Evolutionary conservation across 2,113 vertebrate genomes (phyloP), one percentile per base, ranked within the genome.

Genomic region (Rafetus swinhoei): DNA sequence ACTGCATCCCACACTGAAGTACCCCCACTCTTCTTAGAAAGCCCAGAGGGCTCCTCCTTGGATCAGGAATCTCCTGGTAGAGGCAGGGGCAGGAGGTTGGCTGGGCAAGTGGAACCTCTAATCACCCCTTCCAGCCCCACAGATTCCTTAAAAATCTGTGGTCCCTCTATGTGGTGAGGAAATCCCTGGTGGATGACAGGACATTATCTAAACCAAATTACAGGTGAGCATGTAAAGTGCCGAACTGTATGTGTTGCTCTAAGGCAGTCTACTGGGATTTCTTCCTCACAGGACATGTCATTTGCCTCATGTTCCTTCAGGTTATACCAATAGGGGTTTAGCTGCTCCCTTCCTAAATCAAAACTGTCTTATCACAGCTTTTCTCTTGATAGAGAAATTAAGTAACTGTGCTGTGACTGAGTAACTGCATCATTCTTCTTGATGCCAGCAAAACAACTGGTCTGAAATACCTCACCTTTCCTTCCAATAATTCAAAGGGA

Each of bases 261-360:
- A 0, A 3, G 4, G 2, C 55, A 18, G 62, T 86, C 52, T 50
- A 16, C 0, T 0, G 11, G 18, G 4, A 55, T 24, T 6, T 82
- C 14, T 25, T 82, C 6, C 29, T 25, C 27, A 32, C 79, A 19
- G 3, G 84, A 59, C 59, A 27, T 50, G 35, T 18, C 45, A 1
- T 53, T 91, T 55, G 24, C 57, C 32, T 82, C 18, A 7, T 86
- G 92, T 53, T 25, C 24, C 32, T 9, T 84, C 85, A 77, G 4
- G 6, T 7, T 10, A 81, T 62, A 18, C 13, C 35, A 76, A 10
- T 1, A 79, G 52, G 72, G 13, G 35, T 72, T 55, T 80, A 52
- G 60, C 35, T 9, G 62, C 84, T 72, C 18, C 8, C 3, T 80
- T 21, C 10, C 29, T 77, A 2, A 0, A 4, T 84, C 45, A 24